Evolutionary conservation across 2,888 invertebrate species (phyloP), one percentile per base, ranked within the genome.

Genomic region (Scaptomyza caliginosa): DNA sequence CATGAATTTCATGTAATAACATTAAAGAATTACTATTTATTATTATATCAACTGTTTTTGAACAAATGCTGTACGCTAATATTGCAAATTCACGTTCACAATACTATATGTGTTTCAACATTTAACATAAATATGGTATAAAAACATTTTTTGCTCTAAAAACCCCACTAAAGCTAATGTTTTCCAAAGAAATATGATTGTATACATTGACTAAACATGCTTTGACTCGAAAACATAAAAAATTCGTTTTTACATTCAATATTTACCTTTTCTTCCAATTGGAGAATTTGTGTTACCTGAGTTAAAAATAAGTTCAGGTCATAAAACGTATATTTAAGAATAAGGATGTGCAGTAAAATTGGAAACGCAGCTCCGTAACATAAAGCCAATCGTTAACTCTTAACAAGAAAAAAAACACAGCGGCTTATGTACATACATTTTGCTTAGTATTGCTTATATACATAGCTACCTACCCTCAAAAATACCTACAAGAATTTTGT

Each of bases 361-460:
- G 74, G 26, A 1, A 39, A 51, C 23, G 36, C 30, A 30, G 46
- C 21, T 19, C n/a, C 23, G 50, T 48, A 42, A 36, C 38, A 28
- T 62, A 39, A 74, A 43, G 74, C 62, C 62, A 68, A 74, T 60
- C 50, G 62, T 55, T 67, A 48, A 40, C 40, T 32, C 7, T 7
- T 8, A 26, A 26, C 2, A 8, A 10, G 42, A 28, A 21, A 50
- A 34, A 54, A 46, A 51, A 32, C 3, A 23, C 48, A 59, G 42
- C 46, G 62, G 23, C 40, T 62, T 62, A 49, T 32, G 34, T 34
- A 34, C 11, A 13, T 43, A 24, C 13, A 21, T 32, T 11, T 34
- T 26, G 19, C 13, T 52, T 19, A 3, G 23, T 11, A 39, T 8
- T n/a, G 11, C 10, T 17, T 16, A 17, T 11, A 38, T 11, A 26